Conservation (phyloP, 2,113 vertebrate species). For the Sinocyclocheilus maitianheensis region DNA sequence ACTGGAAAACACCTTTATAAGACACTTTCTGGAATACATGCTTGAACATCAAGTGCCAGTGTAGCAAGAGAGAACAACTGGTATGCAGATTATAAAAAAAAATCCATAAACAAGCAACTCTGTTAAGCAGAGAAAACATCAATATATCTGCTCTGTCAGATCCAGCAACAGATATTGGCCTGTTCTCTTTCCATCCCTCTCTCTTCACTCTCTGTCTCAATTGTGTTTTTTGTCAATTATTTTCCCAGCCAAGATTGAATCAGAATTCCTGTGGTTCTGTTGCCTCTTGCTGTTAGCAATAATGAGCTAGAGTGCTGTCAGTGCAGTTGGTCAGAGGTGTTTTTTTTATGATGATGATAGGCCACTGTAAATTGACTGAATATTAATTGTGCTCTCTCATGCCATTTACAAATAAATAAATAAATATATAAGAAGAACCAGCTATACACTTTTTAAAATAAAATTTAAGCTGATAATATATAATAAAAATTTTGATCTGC, state of each 20-base stretch:
- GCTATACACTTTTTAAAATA: no score
- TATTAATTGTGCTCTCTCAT: no score
- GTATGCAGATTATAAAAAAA: not conserved
- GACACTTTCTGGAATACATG: not conserved
- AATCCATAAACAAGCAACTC: slow-evolving; percentile 1
- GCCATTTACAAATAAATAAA: no score
- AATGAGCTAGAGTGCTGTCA: not conserved
- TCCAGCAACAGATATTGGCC: not conserved
- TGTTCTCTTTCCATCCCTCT: not conserved
- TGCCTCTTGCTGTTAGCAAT: not conserved
- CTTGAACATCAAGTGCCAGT: not conserved
- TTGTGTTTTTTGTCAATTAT: not conserved
- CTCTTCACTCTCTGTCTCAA: not conserved
- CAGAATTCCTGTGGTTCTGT: not conserved
- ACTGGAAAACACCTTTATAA: not conserved
- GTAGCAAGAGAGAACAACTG: not conserved
- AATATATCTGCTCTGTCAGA: not conserved
- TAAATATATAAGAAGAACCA: no score
- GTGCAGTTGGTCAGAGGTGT: not conserved
- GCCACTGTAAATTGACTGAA: no score
- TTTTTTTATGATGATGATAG: not conserved
- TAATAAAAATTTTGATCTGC: no score
- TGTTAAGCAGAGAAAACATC: not conserved
- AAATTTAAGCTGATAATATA: no score
- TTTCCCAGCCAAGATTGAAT: not conserved